These are phyloP conservation scores for Deilephila porcellus DNA, from an alignment of 2,888 invertebrate genomes.

Conservation along the genomic window DNA sequence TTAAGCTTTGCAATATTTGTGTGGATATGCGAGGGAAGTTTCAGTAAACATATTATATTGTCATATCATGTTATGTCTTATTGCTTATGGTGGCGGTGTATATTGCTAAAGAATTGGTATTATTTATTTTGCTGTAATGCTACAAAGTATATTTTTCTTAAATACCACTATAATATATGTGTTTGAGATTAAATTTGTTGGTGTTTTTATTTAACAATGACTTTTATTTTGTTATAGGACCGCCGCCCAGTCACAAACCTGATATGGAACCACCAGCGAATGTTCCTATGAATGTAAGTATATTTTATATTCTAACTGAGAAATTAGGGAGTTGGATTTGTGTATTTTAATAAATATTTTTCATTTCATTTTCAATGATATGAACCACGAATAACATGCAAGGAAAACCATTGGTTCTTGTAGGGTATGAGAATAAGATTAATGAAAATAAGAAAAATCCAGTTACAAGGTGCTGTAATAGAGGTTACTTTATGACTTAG, in stretches of 20 bases:
- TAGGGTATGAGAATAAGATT: too few relatives aligned
- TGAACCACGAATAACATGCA: too few relatives aligned
- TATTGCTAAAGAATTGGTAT: not conserved
- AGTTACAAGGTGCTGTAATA: too few relatives aligned
- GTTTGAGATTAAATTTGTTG: not conserved
- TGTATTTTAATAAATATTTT: too few relatives aligned
- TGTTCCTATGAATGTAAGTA: constrained; percentile 63
- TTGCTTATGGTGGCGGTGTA: not conserved
- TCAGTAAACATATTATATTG: not conserved
- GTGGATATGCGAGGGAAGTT: not conserved
- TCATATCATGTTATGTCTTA: not conserved
- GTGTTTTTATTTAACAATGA: not conserved
- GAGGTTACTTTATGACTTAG: too few relatives aligned
- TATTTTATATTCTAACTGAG: not conserved
- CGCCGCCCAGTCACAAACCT: constrained; percentile 66
- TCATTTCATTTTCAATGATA: too few relatives aligned
- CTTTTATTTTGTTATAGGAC: constrained; percentile 67
- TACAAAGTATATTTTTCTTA: not conserved
- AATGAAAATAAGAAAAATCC: too few relatives aligned
- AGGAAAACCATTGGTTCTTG: too few relatives aligned
- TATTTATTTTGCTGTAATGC: not conserved
- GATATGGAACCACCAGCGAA: constrained; percentile 72
- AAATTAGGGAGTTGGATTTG: constrained; percentile 26
- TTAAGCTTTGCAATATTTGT: too few relatives aligned
- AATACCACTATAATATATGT: not conserved